Percentiles rank a stretch among this genome's conserved stretches.
Conservation (phyloP, 2,113 vertebrate species). For the Megalops atlanticus region DNA sequence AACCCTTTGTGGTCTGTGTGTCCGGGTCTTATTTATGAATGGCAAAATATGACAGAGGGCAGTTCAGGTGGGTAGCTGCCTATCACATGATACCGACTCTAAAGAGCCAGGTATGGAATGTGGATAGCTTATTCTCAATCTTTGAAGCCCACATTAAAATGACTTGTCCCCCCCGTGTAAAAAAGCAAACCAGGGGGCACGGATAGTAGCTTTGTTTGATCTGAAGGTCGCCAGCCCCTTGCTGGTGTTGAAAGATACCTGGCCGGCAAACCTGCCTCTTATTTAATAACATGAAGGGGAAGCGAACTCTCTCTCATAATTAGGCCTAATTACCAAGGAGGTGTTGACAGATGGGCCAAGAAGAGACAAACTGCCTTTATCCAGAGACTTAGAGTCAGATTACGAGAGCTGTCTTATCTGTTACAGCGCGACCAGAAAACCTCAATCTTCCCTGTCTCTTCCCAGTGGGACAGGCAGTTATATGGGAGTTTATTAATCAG, state of each 20-base stretch:
- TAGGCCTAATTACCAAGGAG: conserved; percentile 99
- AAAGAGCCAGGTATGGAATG: conserved; percentile 77
- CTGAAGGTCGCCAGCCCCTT: conserved; percentile 91
- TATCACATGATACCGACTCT: conserved; percentile 61
- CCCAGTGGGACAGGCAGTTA: conserved; percentile 75
- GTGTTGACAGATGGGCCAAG: conserved; percentile 97
- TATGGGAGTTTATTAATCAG: conserved; percentile 77
- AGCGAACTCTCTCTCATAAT: conserved; percentile 99
- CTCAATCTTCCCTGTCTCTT: conserved; percentile 84
- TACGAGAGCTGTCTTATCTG: conserved; percentile 97
- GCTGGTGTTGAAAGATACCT: conserved; percentile 92
- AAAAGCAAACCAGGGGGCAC: conserved; percentile 65
- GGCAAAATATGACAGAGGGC: conserved; percentile 60
- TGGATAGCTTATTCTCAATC: conserved; percentile 72
- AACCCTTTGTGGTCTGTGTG: conserved; percentile 61
- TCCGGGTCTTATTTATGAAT: conserved; percentile 71
- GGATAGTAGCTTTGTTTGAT: conserved; percentile 97
- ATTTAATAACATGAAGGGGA: conserved; percentile 99
- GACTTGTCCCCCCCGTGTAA: conserved; percentile 55
- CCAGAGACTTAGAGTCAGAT: conserved; percentile 98
- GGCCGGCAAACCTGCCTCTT: conserved; percentile 89
- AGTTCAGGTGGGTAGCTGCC: conserved; percentile 56
- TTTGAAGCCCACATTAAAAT: conserved; percentile 88
- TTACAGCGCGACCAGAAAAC: conserved; percentile 87
- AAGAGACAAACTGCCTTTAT: conserved; percentile 99